Base-by-base conservation (phyloP, 2,113 vertebrate genomes). In the Nannospalax galili region DNA sequence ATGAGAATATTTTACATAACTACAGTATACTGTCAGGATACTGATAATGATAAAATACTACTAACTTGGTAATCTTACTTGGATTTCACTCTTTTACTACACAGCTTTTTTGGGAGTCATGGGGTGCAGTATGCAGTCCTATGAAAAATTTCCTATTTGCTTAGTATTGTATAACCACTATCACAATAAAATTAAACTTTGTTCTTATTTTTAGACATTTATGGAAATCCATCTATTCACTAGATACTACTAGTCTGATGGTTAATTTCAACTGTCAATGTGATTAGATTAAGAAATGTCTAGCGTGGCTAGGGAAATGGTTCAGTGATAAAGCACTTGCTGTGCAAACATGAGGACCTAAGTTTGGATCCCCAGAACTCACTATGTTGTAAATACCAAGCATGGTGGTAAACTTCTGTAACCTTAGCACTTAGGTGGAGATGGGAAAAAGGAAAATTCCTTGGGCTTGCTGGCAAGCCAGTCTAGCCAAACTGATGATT, bases 141-240 rank as follows among this genome's bases (percentile, higher is more conserved):
- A n/a, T 72, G 56, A 62, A 74, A 84, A 11, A 64, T 69, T 75
- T 78, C 37, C 89, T 84, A 62, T 58, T 81, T 14, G 8, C 72
- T 84, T 80, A 80, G n/a, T 90, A 5, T n/a, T 80, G 28, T n/a
- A 30, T 75, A 80, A 80, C 28, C 16, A 96, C 12, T 42, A 90
- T 15, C 8, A 92, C 22, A 91, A 65, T 84, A 94, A 40, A 84
- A 78, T 15, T n/a, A n/a, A 85, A n/a, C 58, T 32, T 45, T 72
- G 37, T 56, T 93, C n/a, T 69, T 85, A 30, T 70, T 82, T 91
- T 84, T 74, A 78, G 91, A 82, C 30, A 91, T 78, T 77, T 69
- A 86, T 48, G 2, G 30, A 79, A 82, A n/a, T 62, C 67, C n/a
- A 37, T 35, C 8, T 60, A 60, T 52, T 48, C 42, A 28, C 40